These are phyloP conservation scores for Drosophila varians DNA, from an alignment of 1,140 invertebrate genomes.

Conservation along the genomic window DNA sequence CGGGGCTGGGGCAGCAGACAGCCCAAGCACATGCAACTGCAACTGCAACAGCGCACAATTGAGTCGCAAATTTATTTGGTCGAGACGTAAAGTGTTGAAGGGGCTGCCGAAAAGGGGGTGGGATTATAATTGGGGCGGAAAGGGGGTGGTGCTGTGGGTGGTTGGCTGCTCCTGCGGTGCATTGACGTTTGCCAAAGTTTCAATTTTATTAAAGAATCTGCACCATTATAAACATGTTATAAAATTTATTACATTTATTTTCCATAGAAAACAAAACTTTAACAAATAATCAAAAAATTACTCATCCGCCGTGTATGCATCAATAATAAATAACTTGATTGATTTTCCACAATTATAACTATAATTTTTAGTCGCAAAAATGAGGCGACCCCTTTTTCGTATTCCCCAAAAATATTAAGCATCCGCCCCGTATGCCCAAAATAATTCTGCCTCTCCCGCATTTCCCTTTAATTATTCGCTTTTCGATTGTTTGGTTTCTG, in stretches of 20 bases:
- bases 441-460: too few species aligned
- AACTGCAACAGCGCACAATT: conserved; percentile 46
- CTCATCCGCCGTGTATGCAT: too few species aligned
- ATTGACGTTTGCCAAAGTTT: neutral
- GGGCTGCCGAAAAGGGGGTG: neutral
- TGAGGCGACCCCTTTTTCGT: neutral
- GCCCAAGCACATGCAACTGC: conserved; percentile 36
- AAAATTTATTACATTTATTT: too few species aligned
- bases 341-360: too few species aligned
- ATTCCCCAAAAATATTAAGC: conserved; percentile 25
- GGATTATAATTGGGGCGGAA: neutral
- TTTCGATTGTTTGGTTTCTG: conserved; percentile 35
- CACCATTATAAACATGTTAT: too few species aligned
- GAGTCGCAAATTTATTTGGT: conserved; percentile 78
- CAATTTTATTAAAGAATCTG: neutral
- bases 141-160: conserved; percentile 29
- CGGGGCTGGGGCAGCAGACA: conserved; percentile 42
- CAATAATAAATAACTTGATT: too few species aligned
- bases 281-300: too few species aligned
- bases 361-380: too few species aligned
- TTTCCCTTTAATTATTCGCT: neutral
- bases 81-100: conserved; percentile 23
- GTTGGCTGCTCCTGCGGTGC: neutral
- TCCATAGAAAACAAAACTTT: too few species aligned
- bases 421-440: conserved; percentile 21